Evolutionary conservation across 2,797 vertebrate species (phyloP).

Genomic region (Sylvilagus floridanus): DNA sequence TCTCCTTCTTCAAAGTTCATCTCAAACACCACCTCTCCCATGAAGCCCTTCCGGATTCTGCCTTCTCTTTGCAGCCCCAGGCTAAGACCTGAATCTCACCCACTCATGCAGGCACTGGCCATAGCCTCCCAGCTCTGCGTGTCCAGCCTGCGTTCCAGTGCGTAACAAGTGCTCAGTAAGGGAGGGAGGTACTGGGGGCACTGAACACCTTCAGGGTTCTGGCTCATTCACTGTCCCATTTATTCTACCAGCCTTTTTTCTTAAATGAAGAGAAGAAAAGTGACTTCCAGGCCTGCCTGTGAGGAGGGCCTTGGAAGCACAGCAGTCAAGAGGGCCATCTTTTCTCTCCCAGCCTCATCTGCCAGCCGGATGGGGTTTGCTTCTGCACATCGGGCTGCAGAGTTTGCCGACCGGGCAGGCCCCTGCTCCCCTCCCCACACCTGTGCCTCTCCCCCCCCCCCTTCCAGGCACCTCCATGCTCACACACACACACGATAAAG

Average conservation of each 20-base stretch:
- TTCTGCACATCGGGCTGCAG: background rate
- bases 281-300: background rate
- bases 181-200: background rate
- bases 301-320: constrained; percentile 32
- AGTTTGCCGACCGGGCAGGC: background rate
- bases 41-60: background rate
- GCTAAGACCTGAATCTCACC: background rate
- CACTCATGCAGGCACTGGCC: rapidly evolving
- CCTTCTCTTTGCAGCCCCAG: background rate
- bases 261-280: constrained; percentile 14
- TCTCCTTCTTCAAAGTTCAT: background rate
- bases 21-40: background rate
- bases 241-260: background rate
- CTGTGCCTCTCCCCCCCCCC: background rate
- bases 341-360: background rate
- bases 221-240: background rate
- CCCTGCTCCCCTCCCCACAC: background rate
- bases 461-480: background rate
- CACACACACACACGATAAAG: background rate
- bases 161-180: background rate
- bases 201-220: background rate
- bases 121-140: rapidly evolving
- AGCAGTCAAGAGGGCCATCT: background rate
- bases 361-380: no score
- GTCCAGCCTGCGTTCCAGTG: rapidly evolving